These are phyloP conservation scores for Cottoperca gobio DNA, from an alignment of 2,797 vertebrate genomes.

Conservation along the genomic window DNA sequence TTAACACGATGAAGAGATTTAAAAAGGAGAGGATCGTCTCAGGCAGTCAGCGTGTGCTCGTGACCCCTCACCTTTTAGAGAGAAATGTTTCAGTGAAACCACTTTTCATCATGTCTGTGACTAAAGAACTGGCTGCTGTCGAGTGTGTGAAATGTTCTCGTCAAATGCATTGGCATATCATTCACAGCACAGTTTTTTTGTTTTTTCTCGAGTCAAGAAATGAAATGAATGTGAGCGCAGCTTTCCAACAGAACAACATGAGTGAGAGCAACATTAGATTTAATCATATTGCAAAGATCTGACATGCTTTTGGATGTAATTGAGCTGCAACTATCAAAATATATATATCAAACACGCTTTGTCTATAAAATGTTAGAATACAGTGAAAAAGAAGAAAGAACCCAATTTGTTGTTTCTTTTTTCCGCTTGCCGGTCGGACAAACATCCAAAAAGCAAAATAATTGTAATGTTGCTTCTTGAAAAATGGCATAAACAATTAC, in stretches of 20 bases:
- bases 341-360: no score
- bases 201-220: not conserved
- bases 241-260: conserved; percentile 3
- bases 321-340: not conserved
- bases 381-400: not conserved
- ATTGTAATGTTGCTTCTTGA: not conserved
- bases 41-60: not conserved
- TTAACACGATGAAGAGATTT: not conserved
- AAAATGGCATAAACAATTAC: not conserved
- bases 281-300: not conserved
- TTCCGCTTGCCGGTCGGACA: not conserved
- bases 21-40: not conserved
- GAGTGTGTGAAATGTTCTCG: conserved; percentile 49
- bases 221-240: conserved; percentile 1
- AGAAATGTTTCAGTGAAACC: not conserved
- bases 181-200: conserved; percentile 27
- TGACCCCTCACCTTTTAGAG: not conserved
- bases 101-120: conserved; percentile 7
- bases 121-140: conserved; percentile 18
- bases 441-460: not conserved
- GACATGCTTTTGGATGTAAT: not conserved
- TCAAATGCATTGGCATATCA: conserved; percentile 41
- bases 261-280: not conserved
- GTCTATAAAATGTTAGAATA: not conserved
- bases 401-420: not conserved